A percentile compares a stretch with the other conserved stretches of the same genome.
These are phyloP conservation scores for Premnoplex brunnescens DNA, from an alignment of 2,797 vertebrate genomes.

Conservation along the genomic window DNA sequence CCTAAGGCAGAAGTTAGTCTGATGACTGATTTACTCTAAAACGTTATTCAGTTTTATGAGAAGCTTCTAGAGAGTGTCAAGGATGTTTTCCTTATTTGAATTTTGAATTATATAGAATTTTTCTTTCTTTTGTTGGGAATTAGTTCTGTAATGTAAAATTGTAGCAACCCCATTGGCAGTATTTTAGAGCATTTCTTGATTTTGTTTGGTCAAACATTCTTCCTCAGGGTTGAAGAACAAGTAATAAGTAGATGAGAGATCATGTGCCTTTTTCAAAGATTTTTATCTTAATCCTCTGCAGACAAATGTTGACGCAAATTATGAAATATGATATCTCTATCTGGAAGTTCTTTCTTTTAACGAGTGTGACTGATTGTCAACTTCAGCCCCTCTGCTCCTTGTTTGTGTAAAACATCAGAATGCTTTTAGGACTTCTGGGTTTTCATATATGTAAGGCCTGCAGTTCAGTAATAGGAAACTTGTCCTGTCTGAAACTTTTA, in stretches of 20 bases:
- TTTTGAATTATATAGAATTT: not conserved
- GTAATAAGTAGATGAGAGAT: not conserved
- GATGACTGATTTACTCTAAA: not conserved
- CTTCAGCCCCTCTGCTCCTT: not conserved
- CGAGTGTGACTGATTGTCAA: not conserved
- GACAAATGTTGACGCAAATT: not conserved
- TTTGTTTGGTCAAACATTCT: not conserved
- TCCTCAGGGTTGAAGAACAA: not conserved
- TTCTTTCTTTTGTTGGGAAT: rapidly evolving
- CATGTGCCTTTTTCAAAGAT: not conserved
- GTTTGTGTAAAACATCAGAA: not conserved
- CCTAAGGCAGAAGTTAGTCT: not conserved
- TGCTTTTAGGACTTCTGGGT: not conserved
- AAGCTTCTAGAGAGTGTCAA: not conserved
- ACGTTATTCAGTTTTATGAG: not conserved
- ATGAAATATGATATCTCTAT: not conserved
- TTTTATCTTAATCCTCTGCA: not conserved
- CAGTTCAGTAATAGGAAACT: not conserved
- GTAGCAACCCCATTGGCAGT: not conserved
- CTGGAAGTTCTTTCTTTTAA: not conserved
- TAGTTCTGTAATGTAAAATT: not conserved
- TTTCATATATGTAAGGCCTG: not conserved
- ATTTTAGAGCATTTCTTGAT: not conserved
- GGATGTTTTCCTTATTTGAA: not conserved
- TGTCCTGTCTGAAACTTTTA: not conserved